phyloP scores from a whole-genome alignment of 2,888 invertebrate species.

The Xestia c-nigrum region DNA sequence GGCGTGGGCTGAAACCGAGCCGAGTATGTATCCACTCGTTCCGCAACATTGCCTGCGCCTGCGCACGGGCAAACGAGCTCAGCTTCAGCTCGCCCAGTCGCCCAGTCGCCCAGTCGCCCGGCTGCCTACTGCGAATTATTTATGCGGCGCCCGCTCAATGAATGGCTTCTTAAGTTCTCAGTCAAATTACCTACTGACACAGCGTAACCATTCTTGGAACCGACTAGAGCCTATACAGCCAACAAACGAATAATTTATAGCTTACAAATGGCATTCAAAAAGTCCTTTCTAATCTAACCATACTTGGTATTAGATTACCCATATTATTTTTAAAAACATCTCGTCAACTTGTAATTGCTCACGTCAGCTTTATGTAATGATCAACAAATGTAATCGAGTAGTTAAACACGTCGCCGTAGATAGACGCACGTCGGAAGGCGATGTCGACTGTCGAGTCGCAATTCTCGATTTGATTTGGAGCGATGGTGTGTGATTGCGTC shows the following conservation, averaged over 20 bases:
- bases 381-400: constrained; percentile 57
- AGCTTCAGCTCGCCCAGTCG: constrained; percentile 21
- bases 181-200: constrained; percentile 72
- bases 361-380: constrained; percentile 55
- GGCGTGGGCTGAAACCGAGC: constrained; percentile 76
- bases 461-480: constrained; percentile 84
- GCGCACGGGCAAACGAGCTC: constrained; percentile 67
- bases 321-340: constrained; percentile 67
- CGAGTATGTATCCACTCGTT: constrained; percentile 72
- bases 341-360: constrained; percentile 65
- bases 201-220: constrained; percentile 71
- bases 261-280: constrained; percentile 60
- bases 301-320: constrained; percentile 65
- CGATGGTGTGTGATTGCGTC: constrained; percentile 86
- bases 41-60: constrained; percentile 76
- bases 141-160: constrained; percentile 78
- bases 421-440: constrained; percentile 57
- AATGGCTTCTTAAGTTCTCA: constrained; percentile 73
- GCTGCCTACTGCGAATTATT: constrained; percentile 78
- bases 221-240: constrained; percentile 60
- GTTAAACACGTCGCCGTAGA: constrained; percentile 48
- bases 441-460: constrained; percentile 66
- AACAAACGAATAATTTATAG: constrained; percentile 61
- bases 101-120: constrained; percentile 12
- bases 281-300: constrained; percentile 71